Evolutionary conservation across 2,113 vertebrate species (phyloP).

Genomic region (Oreochromis spilurus): DNA sequence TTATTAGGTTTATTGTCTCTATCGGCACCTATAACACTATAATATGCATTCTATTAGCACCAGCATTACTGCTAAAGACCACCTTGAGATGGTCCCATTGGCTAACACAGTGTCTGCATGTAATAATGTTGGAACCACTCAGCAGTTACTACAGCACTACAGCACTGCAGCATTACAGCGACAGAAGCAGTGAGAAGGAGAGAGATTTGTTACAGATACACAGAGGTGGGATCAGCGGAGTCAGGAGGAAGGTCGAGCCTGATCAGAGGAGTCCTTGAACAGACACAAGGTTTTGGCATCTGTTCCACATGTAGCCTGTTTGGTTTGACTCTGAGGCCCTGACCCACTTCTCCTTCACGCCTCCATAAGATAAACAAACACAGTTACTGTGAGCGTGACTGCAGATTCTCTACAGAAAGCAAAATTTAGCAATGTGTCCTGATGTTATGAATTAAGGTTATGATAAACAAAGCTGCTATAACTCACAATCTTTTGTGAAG

Average conservation of each 20-base stretch:
- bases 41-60: neutral
- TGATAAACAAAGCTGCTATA: accelerated
- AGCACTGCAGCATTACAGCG: neutral
- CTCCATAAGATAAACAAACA: neutral
- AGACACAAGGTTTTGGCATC: conserved; percentile 34
- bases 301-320: neutral
- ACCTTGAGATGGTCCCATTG: neutral
- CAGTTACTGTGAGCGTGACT: accelerated
- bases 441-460: neutral
- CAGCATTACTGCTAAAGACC: neutral
- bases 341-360: neutral
- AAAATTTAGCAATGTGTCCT: neutral
- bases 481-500: no score
- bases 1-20: neutral
- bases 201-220: neutral
- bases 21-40: neutral
- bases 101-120: neutral
- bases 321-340: neutral
- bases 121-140: neutral
- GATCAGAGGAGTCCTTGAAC: conserved; percentile 23
- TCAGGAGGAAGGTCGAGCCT: neutral
- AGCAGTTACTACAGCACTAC: neutral
- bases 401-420: neutral
- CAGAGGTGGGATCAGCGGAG: neutral
- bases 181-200: neutral